A percentile compares a stretch with the other conserved stretches of the same genome.
These are phyloP conservation scores for Penaeus monodon DNA, from an alignment of 2,888 invertebrate genomes.

Conservation along the genomic window DNA sequence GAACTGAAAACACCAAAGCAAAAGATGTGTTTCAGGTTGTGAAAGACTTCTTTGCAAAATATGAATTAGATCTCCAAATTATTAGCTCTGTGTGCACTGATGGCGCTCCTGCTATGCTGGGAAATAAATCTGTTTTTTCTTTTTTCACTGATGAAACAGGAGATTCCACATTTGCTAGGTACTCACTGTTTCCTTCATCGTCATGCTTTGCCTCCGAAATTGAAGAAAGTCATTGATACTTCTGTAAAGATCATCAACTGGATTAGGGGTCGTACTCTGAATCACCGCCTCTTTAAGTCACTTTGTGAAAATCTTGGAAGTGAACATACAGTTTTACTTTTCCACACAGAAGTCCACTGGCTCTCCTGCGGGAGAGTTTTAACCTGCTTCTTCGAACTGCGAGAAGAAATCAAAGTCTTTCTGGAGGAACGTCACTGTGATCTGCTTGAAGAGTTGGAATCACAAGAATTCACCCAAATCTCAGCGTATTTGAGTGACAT, in stretches of 20 bases:
- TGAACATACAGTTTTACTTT: constrained; percentile 29
- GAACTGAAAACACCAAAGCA: constrained; percentile 31
- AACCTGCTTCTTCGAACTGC: constrained; percentile 17
- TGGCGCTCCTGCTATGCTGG: constrained; percentile 42
- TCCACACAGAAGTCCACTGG: constrained; percentile 21
- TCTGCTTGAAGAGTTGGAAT: constrained; percentile 23
- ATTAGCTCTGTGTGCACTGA: constrained; percentile 38
- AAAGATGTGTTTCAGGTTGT: constrained; percentile 24
- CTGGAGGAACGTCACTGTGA: constrained; percentile 20
- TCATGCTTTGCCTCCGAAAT: constrained; percentile 52
- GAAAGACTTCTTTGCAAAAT: constrained; percentile 28
- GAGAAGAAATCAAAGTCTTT: constrained; percentile 28
- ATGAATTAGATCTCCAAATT: no score
- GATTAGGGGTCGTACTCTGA: constrained; percentile 60
- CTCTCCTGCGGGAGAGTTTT: constrained; percentile 6
- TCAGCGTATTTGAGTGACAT: constrained; percentile 19
- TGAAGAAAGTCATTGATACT: constrained; percentile 37
- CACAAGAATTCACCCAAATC: neutral
- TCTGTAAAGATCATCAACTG: constrained; percentile 55
- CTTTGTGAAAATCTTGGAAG: constrained; percentile 25
- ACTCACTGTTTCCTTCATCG: constrained; percentile 47
- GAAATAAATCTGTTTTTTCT: constrained; percentile 1
- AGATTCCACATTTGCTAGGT: no score
- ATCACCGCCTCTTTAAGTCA: constrained; percentile 59
- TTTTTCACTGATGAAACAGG: no score